phyloP scores from a whole-genome alignment of 2,888 invertebrate genomes.

The Clanis bilineata region DNA sequence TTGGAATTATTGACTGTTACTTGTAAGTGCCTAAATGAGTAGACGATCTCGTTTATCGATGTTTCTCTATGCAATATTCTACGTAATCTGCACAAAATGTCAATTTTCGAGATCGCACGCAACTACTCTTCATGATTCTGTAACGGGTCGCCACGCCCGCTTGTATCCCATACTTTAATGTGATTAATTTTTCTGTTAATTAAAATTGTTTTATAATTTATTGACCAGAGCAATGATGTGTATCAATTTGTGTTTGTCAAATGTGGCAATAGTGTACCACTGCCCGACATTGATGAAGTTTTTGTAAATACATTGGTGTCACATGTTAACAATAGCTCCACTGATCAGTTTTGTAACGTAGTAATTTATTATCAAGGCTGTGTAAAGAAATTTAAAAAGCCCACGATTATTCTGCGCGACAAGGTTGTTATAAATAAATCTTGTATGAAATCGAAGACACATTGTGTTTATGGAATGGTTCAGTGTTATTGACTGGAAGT shows the following conservation, averaged over 20 bases:
- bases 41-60: conserved; percentile 28
- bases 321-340: conserved; percentile 71
- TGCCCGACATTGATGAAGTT: conserved; percentile 59
- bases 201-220: conserved; percentile 18
- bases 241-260: conserved; percentile 14
- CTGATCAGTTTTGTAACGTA: conserved; percentile 79
- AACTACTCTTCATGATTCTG: neutral
- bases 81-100: conserved; percentile 25
- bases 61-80: conserved; percentile 25
- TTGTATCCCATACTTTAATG: neutral
- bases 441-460: conserved; percentile 74
- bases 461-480: conserved; percentile 76
- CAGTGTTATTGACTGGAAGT: conserved; percentile 80
- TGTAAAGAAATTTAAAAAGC: conserved; percentile 74
- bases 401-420: conserved; percentile 63
- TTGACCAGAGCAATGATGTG: conserved; percentile 13
- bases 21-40: conserved; percentile 32
- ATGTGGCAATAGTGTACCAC: conserved; percentile 42
- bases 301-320: conserved; percentile 77
- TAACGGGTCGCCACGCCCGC: neutral
- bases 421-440: conserved; percentile 65
- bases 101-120: conserved; percentile 27
- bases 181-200: conserved; percentile 12
- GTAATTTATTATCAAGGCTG: conserved; percentile 80
- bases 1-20: conserved; percentile 23